phyloP scores from a whole-genome alignment of 2,888 invertebrate species.

The Eulithis prunata region DNA sequence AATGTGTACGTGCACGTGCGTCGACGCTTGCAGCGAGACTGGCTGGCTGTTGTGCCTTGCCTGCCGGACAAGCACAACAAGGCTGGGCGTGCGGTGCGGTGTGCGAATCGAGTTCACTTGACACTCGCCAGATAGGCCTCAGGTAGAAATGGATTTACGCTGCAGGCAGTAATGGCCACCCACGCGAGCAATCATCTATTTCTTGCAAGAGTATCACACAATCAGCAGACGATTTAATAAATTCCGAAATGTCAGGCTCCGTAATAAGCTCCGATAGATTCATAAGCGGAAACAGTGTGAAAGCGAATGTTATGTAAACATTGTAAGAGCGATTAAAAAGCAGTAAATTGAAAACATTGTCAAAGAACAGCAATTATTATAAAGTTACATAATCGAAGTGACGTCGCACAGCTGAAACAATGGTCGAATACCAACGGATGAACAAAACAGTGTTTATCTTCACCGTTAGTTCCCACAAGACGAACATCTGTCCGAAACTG shows the following conservation, averaged over 20 bases:
- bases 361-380: conserved; percentile 14
- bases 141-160: conserved; percentile 45
- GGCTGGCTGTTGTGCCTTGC: conserved; percentile 35
- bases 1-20: conserved; percentile 58
- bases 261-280: conserved; percentile 25
- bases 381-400: conserved; percentile 32
- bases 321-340: conserved; percentile 38
- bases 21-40: conserved; percentile 66
- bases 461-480: conserved; percentile 77
- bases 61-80: conserved; percentile 14
- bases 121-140: conserved; percentile 47
- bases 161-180: conserved; percentile 49
- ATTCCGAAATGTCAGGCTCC: conserved; percentile 14
- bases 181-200: conserved; percentile 45
- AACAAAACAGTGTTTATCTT: conserved; percentile 41
- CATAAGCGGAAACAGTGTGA: conserved; percentile 51
- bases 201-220: conserved; percentile 37
- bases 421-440: conserved; percentile 39
- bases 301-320: conserved; percentile 64
- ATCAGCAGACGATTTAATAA: conserved; percentile 14
- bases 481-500: conserved; percentile 73
- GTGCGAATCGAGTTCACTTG: conserved; percentile 71
- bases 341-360: conserved; percentile 14
- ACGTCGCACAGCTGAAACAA: conserved; percentile 34
- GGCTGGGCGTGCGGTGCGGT: conserved; percentile 45